These are phyloP conservation scores for Andrena fulva DNA, from an alignment of 2,888 invertebrate species.

Conservation along the genomic window DNA sequence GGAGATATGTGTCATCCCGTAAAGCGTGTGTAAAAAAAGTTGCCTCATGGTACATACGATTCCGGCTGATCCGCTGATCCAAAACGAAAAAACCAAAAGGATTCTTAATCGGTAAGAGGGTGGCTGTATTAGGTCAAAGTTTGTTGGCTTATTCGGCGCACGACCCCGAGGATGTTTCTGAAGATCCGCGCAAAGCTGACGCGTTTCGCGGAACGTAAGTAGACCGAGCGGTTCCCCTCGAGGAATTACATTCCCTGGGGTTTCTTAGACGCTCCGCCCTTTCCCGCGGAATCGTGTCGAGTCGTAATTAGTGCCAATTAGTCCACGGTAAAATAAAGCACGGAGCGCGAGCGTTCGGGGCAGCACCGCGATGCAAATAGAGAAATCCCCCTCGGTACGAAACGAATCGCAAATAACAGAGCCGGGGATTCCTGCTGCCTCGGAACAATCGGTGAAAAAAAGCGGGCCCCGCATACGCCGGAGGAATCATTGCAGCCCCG, in stretches of 20 bases:
- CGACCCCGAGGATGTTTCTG: background rate
- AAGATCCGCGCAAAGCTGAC: background rate
- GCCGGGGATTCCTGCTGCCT: conserved; percentile 3
- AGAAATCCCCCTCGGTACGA: conserved; percentile 42
- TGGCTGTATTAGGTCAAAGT: too few species aligned
- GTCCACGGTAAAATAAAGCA: conserved; percentile 48
- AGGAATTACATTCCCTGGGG: conserved; percentile 22
- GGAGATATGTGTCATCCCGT: too few species aligned
- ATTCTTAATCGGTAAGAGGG: too few species aligned
- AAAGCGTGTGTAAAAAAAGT: too few species aligned
- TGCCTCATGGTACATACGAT: too few species aligned
- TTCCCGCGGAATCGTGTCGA: conserved; percentile 45
- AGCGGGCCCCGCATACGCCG: background rate
- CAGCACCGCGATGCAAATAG: conserved; percentile 56
- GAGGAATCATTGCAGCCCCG: background rate
- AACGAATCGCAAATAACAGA: conserved; percentile 67
- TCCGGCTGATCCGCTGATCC: too few species aligned
- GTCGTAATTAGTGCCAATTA: conserved; percentile 67
- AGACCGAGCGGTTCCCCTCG: background rate
- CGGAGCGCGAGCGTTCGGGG: conserved; percentile 15
- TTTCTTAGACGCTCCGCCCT: conserved; percentile 15
- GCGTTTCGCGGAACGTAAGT: background rate
- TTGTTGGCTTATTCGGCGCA: too few species aligned
- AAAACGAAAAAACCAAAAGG: too few species aligned
- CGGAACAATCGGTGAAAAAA: conserved; percentile 15